These are phyloP conservation scores for Rhizoglyphus robini DNA, from an alignment of 1,140 invertebrate genomes.

Conservation along the genomic window DNA sequence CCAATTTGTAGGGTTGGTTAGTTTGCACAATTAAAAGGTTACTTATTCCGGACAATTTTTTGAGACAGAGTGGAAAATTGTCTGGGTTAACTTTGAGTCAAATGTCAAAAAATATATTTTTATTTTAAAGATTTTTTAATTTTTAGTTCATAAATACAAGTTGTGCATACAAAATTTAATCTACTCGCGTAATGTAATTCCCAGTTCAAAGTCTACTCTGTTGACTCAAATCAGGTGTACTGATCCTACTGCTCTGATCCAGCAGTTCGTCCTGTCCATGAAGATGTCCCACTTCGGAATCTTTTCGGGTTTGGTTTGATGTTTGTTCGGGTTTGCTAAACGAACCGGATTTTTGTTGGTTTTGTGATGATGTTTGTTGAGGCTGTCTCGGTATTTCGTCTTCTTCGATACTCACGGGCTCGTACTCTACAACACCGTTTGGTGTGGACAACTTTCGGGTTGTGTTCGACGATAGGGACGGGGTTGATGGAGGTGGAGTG, in stretches of 20 bases:
- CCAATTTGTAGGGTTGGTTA: too few species aligned
- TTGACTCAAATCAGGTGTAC: background rate
- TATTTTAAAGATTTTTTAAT: too few species aligned
- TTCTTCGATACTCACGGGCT: background rate
- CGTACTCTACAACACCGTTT: background rate
- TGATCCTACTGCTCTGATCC: background rate
- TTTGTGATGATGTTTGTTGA: background rate
- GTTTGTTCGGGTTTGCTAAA: background rate
- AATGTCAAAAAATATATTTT: too few species aligned
- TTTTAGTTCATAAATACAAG: too few species aligned
- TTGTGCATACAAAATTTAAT: too few species aligned
- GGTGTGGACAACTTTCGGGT: background rate
- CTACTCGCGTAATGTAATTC: too few species aligned
- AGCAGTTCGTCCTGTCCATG: background rate
- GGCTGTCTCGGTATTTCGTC: background rate
- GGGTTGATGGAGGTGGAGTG: background rate
- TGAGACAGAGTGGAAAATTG: too few species aligned
- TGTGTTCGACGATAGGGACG: background rate
- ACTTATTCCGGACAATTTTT: too few species aligned
- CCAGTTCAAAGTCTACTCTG: background rate
- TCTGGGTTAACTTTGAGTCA: too few species aligned
- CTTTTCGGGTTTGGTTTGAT: background rate
- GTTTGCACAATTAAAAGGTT: too few species aligned
- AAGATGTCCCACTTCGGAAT: background rate
- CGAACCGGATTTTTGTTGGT: background rate